Evolutionary conservation across 2,888 invertebrate genomes (phyloP), one percentile per base, ranked within the genome.

Genomic region (Thereva unica): DNA sequence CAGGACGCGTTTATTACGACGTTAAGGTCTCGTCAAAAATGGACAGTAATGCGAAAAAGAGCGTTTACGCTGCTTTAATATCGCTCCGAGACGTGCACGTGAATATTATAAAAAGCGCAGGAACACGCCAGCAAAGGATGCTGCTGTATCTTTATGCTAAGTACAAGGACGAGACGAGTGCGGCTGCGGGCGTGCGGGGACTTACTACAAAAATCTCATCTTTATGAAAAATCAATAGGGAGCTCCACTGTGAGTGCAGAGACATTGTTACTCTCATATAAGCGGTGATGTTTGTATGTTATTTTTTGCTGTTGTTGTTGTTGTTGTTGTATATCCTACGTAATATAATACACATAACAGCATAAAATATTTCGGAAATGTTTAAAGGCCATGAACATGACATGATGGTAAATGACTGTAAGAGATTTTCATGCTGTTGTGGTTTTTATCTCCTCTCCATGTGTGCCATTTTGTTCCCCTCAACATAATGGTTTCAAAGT

Each of bases 381-480:
- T 69, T 69, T 69, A 69, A 69, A 69, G 69, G 68, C 69, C 68
- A 69, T 69, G 68, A 69, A 67, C 66, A 70, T 70, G 70, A 70
- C 70, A 70, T 70, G 67, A 70, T 70, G 70, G 68, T 70, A 70
- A 70, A 70, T 70, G 70, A 66, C 70, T 70, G 66, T 69, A 70
- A 70, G 68, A 70, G 70, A 70, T 70, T 70, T 70, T 70, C 68
- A 69, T 70, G 68, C 67, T 70, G 68, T 70, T 69, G 70, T 70
- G 70, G 70, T 69, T 70, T 70, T 70, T 69, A 70, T 68, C 68
- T 67, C 47, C 67, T 66, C 64, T 67, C 45, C 69, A 59, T 64
- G 64, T 52, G 44, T 64, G 64, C 64, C 64, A 64, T 64, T 64
- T 64, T 64, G 64, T 44, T 64, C 61, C 61, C 61, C 61, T 61